phyloP scores from a whole-genome alignment of 2,113 vertebrate species.

The Rostratula benghalensis region DNA sequence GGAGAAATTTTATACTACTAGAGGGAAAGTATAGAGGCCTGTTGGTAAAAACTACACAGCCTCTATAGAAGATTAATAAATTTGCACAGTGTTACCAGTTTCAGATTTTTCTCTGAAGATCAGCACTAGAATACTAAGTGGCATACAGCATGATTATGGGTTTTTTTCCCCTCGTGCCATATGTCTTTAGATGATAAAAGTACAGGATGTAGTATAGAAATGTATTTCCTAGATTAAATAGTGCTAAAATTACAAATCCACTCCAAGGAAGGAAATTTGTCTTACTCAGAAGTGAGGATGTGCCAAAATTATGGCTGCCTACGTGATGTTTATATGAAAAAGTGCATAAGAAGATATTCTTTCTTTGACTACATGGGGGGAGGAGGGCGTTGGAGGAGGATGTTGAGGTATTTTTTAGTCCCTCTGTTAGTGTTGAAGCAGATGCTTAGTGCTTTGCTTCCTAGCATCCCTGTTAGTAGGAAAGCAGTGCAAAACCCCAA shows the following conservation, averaged over 20 bases:
- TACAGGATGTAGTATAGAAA: not conserved
- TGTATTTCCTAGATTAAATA: not conserved
- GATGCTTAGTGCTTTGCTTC: not conserved
- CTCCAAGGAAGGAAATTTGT: not conserved
- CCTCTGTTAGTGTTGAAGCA: not conserved
- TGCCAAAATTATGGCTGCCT: slow-evolving; percentile 1
- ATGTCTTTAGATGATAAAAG: not conserved
- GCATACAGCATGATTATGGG: not conserved
- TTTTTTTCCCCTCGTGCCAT: not conserved
- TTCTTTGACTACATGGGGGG: not conserved
- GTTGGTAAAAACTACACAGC: not conserved
- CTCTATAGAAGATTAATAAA: not conserved
- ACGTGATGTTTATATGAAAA: not conserved
- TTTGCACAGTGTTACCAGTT: not conserved
- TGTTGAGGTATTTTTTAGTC: not conserved
- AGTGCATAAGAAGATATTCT: not conserved
- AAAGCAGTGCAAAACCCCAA: not conserved
- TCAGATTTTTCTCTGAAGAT: not conserved
- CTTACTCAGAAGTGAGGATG: not conserved
- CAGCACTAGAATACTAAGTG: not conserved
- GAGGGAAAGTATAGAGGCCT: not conserved
- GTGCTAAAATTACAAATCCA: not conserved
- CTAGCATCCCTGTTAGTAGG: not conserved
- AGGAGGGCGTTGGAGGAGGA: too few relatives aligned
- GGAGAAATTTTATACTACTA: not conserved